phyloP scores from a whole-genome alignment of 1,140 invertebrate species.

The Drosophila trapezifrons region DNA sequence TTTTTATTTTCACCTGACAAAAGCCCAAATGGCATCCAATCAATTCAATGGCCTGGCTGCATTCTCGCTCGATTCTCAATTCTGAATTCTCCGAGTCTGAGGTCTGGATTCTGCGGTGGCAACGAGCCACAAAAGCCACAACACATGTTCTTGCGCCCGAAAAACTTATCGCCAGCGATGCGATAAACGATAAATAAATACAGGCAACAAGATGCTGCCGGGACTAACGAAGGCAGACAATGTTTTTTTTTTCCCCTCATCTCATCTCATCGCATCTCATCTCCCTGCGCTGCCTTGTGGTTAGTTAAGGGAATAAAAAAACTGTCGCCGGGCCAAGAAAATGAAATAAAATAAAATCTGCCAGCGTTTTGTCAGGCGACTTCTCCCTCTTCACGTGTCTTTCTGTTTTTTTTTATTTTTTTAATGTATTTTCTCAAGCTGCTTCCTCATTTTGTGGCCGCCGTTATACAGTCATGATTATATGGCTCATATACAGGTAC shows the following conservation, averaged over 20 bases:
- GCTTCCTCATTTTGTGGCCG: conserved; percentile 55
- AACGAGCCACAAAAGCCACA: conserved; percentile 58
- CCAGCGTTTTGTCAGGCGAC: conserved; percentile 71
- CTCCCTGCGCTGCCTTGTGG: conserved; percentile 17
- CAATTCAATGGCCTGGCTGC: conserved; percentile 61
- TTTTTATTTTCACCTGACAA: conserved; percentile 84
- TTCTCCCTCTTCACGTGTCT: conserved; percentile 53
- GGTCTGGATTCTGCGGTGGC: conserved; percentile 51
- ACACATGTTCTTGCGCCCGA: conserved; percentile 84
- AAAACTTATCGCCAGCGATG: conserved; percentile 82
- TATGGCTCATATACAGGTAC: conserved; percentile 36
- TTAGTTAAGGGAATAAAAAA: conserved; percentile 63
- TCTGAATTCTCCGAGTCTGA: conserved; percentile 12
- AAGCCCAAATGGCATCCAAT: conserved; percentile 81
- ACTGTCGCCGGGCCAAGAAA: conserved; percentile 59
- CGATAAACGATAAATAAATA: conserved; percentile 83
- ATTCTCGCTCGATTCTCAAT: conserved; percentile 14
- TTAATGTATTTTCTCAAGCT: background rate
- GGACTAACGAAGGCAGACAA: conserved; percentile 69
- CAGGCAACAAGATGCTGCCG: conserved; percentile 38
- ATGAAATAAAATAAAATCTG: conserved; percentile 70
- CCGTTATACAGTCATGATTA: conserved; percentile 58
- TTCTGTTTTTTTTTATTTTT: background rate
- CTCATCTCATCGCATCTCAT: conserved; percentile 27
- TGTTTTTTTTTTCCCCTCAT: conserved; percentile 52